phyloP scores from a whole-genome alignment of 2,888 invertebrate genomes.

The Amphiduros pacificus region DNA sequence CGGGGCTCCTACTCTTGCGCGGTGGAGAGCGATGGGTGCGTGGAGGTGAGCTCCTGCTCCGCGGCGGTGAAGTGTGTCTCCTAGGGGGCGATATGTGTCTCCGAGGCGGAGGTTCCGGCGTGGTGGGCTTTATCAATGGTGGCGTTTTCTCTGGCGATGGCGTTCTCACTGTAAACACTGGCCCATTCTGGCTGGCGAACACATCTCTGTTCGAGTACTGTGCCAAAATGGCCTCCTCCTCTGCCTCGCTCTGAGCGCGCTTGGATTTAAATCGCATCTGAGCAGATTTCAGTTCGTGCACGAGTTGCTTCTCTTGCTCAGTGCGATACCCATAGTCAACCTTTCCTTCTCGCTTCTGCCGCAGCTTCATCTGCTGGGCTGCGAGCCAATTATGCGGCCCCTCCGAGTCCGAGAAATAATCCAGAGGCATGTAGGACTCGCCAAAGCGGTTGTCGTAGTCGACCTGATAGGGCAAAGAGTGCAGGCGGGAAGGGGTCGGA shows the following conservation, averaged over 20 bases:
- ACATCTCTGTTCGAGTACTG: neutral
- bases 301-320: conserved; percentile 75
- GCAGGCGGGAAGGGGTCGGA: conserved; percentile 24
- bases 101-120: no score
- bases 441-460: conserved; percentile 46
- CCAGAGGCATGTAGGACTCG: conserved; percentile 17
- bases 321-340: conserved; percentile 37
- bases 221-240: conserved; percentile 35
- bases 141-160: conserved; percentile 10
- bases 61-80: no score
- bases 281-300: conserved; percentile 65
- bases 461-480: conserved; percentile 41
- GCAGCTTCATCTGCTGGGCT: conserved; percentile 54
- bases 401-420: conserved; percentile 31
- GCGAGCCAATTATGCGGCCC: conserved; percentile 52
- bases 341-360: conserved; percentile 37
- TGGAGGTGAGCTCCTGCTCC: neutral
- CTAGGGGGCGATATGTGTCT: no score
- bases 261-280: conserved; percentile 62
- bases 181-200: neutral
- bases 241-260: conserved; percentile 64
- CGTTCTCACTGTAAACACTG: neutral
- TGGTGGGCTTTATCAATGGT: conserved; percentile 1
- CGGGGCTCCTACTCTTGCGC: neutral
- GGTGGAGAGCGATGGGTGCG: neutral